Conservation (phyloP, 2,113 vertebrate genomes). For the Isurus oxyrinchus region DNA sequence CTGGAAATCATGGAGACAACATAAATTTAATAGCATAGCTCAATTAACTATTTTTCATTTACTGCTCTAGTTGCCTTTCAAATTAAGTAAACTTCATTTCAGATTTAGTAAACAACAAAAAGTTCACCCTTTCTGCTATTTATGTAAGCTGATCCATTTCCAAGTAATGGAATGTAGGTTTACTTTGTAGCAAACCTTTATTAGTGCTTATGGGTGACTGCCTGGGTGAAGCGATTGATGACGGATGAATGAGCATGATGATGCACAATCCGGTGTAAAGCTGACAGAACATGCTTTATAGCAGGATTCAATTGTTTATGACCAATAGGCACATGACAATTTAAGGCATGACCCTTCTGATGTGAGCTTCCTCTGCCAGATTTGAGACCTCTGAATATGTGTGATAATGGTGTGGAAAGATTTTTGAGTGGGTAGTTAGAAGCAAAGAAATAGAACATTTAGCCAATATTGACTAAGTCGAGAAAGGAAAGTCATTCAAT, state of each 20-base stretch:
- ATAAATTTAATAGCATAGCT: neutral
- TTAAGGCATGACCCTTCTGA: neutral
- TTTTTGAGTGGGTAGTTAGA: too few relatives aligned
- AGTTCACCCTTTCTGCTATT: neutral
- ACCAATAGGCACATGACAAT: too few relatives aligned
- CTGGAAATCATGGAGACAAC: neutral
- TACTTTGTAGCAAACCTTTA: neutral
- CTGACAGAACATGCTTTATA: neutral
- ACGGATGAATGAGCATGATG: neutral
- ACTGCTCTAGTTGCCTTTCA: neutral
- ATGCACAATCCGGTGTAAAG: neutral
- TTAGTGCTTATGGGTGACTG: neutral
- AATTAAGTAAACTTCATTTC: neutral
- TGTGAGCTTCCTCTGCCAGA: neutral
- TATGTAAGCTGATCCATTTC: neutral
- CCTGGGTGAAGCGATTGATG: neutral
- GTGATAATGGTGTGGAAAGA: neutral
- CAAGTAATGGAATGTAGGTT: neutral
- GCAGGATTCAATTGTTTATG: neutral
- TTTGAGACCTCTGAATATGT: neutral
- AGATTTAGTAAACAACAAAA: neutral
- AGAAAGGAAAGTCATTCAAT: neutral
- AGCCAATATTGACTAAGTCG: neutral
- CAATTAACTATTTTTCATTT: conserved; percentile 16
- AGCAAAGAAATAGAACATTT: neutral